Evolutionary conservation across 2,113 vertebrate species (phyloP), one percentile per base, ranked within the genome.

Genomic region (Larimichthys polyactis): DNA sequence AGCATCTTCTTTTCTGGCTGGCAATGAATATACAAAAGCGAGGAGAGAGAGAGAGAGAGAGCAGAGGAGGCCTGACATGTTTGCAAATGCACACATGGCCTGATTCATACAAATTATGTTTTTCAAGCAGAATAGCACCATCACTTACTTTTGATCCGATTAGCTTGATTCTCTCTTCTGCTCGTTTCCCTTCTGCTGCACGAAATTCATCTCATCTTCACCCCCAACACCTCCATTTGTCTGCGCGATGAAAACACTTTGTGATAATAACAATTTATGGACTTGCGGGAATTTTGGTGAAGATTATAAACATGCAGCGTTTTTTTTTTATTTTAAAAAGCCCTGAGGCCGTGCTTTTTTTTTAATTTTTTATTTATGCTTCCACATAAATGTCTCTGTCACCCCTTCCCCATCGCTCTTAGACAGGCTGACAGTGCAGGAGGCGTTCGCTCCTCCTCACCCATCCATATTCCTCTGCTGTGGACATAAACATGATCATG

Each of bases 121-220:
- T 88, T 79, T 89, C 85, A 84, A 90, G 73, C 76, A 65, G 78
- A 79, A 60, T 57, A 76, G 79, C 80, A 22, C 89, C 92, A 94
- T 92, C 87, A 72, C 88, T 94, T 92, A 84, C 88, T 90, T 75
- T 68, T 90, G 83, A 93, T 93, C 85, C 68, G 83, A 92, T 92
- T 92, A 93, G 80, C 78, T 43, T 22, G 49, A 44, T 81, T 60
- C 69, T 68, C 69, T 74, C 20, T 11, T 32, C 36, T 40, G 36
- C 52, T 58, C 60, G 27, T 68, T 72, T 40, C 49, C 57, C 49
- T 22, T 12, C 52, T 12, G 48, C 64, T 36, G 71, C 48, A 2
- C 59, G 55, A 85, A 63, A 83, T 85, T 64, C 83, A 44, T 87
- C 82, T 78, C 70, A 0, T 70, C 79, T 27, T 73, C 48, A 57